These are phyloP conservation scores for Diuraphis noxia DNA, from an alignment of 1,140 invertebrate genomes.

Conservation along the genomic window DNA sequence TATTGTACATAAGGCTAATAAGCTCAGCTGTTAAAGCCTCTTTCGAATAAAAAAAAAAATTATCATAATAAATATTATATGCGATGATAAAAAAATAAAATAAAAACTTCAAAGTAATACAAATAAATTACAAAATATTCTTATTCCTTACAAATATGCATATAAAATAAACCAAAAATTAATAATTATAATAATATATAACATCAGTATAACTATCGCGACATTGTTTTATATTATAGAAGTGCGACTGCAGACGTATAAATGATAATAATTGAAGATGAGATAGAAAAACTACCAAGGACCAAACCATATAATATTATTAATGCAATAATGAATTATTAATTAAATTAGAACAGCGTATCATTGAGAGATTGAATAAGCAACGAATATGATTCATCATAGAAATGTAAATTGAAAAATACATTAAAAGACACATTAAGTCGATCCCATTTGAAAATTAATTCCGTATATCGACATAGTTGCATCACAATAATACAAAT, in stretches of 20 bases:
- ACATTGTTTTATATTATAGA: background rate
- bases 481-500: background rate
- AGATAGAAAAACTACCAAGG: constrained; percentile 6
- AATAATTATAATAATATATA: background rate
- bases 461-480: background rate
- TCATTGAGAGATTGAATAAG: background rate
- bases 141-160: too few relatives aligned
- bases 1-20: too few relatives aligned
- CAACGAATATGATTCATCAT: background rate
- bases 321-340: background rate
- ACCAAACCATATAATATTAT: background rate
- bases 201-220: background rate
- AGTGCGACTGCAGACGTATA: background rate
- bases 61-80: too few relatives aligned
- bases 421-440: background rate
- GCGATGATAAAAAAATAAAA: too few relatives aligned
- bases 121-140: too few relatives aligned
- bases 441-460: constrained; percentile 1
- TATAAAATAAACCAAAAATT: too few relatives aligned
- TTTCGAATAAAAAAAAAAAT: too few relatives aligned
- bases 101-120: too few relatives aligned
- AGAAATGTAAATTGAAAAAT: background rate
- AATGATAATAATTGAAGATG: background rate
- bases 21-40: too few relatives aligned
- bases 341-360: background rate